phyloP scores from a whole-genome alignment of 1,140 invertebrate species.

The Zaprionus ghesquierei region DNA sequence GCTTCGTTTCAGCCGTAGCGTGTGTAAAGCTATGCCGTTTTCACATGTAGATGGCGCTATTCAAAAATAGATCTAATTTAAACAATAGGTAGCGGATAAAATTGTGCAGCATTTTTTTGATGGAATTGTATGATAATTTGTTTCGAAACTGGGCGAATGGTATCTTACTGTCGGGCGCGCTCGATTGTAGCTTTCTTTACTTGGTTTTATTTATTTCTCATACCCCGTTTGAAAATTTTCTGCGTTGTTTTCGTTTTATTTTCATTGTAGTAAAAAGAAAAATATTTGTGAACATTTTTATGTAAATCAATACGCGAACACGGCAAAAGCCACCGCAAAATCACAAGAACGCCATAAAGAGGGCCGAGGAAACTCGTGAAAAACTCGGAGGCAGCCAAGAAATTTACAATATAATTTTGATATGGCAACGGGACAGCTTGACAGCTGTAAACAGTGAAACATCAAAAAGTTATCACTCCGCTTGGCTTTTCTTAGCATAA shows the following conservation, averaged over 20 bases:
- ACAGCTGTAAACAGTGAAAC: conserved; percentile 73
- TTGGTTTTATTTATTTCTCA: conserved; percentile 15
- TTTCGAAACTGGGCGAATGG: too few relatives aligned
- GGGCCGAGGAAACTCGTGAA: background rate
- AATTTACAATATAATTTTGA: conserved; percentile 75
- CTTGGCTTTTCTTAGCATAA: background rate
- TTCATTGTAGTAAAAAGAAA: conserved; percentile 60
- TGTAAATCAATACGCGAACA: conserved; percentile 64
- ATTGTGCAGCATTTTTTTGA: too few relatives aligned
- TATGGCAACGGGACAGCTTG: conserved; percentile 69
- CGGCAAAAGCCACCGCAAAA: conserved; percentile 30
- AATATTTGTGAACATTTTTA: conserved; percentile 78
- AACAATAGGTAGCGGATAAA: too few relatives aligned
- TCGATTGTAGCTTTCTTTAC: conserved; percentile 12
- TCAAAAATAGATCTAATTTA: too few relatives aligned
- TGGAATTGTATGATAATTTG: too few relatives aligned
- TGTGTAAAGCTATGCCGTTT: too few relatives aligned
- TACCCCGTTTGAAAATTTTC: conserved; percentile 37
- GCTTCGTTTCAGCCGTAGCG: too few relatives aligned
- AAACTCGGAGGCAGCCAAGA: conserved; percentile 15
- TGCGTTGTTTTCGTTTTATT: conserved; percentile 23
- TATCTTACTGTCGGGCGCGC: too few relatives aligned
- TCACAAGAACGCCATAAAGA: background rate
- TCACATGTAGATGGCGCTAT: too few relatives aligned
- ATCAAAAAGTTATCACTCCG: conserved; percentile 71